phyloP scores from a whole-genome alignment of 2,113 vertebrate genomes.

The Halichoerus grypus region DNA sequence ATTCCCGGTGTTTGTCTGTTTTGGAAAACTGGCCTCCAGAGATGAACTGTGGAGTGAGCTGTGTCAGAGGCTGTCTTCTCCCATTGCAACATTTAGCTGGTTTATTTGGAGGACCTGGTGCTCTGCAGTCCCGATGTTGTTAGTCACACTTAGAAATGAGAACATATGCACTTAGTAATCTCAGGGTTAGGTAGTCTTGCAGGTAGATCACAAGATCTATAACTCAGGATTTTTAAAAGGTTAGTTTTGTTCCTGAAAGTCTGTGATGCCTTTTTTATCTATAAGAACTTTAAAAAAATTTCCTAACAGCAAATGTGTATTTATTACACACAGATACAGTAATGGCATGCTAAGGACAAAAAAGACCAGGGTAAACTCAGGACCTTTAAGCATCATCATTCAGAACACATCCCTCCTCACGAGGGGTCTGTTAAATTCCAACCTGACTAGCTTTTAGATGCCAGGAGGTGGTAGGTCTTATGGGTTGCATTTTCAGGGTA shows the following conservation, averaged over 20 bases:
- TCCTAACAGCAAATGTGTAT: background rate
- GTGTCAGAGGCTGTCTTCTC: background rate
- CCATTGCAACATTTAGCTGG: background rate
- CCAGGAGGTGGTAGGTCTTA: background rate
- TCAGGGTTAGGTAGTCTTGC: background rate
- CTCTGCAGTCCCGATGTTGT: background rate
- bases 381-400: background rate
- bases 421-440: background rate
- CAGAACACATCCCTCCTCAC: background rate
- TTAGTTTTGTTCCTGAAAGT: slow-evolving; percentile 44
- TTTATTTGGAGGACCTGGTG: background rate
- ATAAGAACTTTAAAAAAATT: background rate
- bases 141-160: background rate
- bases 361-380: background rate
- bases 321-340: background rate
- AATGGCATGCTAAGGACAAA: background rate
- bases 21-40: slow-evolving; percentile 5
- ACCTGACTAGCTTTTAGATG: background rate
- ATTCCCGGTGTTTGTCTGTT: background rate
- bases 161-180: background rate
- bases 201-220: background rate
- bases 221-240: background rate
- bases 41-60: background rate
- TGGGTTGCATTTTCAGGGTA: background rate
- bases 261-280: slow-evolving; percentile 48